Evolutionary conservation across 2,797 vertebrate species (phyloP).

Genomic region (Atherinosoma microstoma): DNA sequence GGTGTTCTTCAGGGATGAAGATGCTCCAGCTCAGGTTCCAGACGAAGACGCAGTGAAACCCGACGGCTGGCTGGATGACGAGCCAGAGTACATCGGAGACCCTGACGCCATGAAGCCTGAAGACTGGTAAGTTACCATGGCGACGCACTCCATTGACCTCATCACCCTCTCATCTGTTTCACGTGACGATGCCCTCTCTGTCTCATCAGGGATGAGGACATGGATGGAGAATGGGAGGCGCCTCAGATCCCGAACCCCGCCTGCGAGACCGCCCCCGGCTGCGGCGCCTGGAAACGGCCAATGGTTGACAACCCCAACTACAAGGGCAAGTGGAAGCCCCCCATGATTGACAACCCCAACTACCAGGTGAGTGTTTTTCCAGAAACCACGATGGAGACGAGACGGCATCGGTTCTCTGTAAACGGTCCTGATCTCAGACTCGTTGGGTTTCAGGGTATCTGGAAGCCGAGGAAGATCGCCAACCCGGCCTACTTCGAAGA

Average conservation of each 20-base stretch:
- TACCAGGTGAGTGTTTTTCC: conserved; percentile 88
- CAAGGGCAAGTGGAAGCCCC: conserved; percentile 98
- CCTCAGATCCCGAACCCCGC: conserved; percentile 94
- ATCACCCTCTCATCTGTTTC: neutral
- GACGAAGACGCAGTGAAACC: conserved; percentile 95
- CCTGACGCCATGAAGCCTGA: conserved; percentile 96
- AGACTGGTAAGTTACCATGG: conserved; percentile 82
- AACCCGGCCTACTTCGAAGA: conserved; percentile 98
- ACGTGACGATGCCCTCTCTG: neutral
- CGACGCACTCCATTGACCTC: too few species aligned
- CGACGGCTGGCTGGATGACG: conserved; percentile 96
- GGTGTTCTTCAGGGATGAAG: conserved; percentile 89
- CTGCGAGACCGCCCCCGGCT: conserved; percentile 93
- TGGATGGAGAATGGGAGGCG: conserved; percentile 99
- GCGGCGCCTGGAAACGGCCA: conserved; percentile 92
- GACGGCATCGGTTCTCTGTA: too few species aligned
- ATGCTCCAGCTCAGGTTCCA: conserved; percentile 92
- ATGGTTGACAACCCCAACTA: conserved; percentile 95
- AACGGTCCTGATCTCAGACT: neutral
- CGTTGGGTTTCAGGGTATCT: conserved; percentile 87
- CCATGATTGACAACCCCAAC: conserved; percentile 98
- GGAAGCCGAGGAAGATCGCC: conserved; percentile 95
- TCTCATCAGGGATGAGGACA: conserved; percentile 93
- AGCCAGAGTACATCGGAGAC: conserved; percentile 93
- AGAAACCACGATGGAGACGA: too few species aligned